Percentiles rank a stretch among this genome's conserved stretches.
Conservation (phyloP, 2,113 vertebrate species). For the Aldabrachelys gigantea region DNA sequence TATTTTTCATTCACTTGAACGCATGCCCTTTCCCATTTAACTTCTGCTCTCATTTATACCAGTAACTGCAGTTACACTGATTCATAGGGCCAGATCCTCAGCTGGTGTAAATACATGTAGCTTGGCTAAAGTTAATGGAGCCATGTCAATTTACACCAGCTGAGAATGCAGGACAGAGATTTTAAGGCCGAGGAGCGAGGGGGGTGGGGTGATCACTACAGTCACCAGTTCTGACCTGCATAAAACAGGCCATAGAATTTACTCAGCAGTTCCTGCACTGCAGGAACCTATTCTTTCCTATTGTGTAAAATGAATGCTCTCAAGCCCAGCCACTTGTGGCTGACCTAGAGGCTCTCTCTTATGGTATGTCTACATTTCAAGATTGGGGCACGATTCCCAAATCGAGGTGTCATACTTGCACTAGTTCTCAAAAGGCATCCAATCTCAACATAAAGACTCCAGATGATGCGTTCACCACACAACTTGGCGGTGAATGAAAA, state of each 20-base stretch:
- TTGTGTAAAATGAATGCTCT: fast-evolving
- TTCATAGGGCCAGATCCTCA: background rate
- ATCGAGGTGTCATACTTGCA: background rate
- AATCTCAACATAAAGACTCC: background rate
- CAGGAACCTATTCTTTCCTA: background rate
- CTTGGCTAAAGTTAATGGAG: background rate
- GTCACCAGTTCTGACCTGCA: too few species aligned
- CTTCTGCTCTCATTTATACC: background rate
- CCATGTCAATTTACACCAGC: background rate
- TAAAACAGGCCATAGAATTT: background rate
- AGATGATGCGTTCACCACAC: background rate
- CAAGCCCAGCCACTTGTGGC: background rate
- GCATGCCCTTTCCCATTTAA: background rate
- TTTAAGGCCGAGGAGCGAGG: too few species aligned
- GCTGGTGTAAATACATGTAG: background rate
- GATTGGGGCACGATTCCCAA: background rate
- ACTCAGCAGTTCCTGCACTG: background rate
- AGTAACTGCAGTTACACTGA: background rate
- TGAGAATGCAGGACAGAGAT: background rate
- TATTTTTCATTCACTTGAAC: fast-evolving
- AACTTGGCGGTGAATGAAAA: background rate
- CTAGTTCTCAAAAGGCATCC: background rate
- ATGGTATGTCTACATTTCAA: background rate
- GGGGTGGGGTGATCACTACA: background rate
- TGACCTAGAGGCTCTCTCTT: background rate